A percentile compares a stretch with the other conserved stretches of the same genome.
Evolutionary conservation across 2,113 vertebrate genomes (phyloP).

Genomic region (Albula glossodonta): DNA sequence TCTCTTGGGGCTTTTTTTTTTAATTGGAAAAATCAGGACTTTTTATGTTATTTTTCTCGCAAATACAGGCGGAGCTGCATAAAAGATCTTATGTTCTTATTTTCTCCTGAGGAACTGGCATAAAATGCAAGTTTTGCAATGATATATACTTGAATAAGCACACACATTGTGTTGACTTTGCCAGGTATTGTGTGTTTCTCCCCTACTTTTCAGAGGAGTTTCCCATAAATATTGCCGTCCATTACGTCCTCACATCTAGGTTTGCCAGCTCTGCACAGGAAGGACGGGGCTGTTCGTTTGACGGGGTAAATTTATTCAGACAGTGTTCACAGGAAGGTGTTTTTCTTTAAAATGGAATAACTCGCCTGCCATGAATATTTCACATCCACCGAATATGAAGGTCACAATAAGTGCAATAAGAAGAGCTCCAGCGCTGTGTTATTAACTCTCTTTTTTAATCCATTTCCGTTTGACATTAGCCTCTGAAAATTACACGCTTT

Average conservation of each 20-base stretch:
- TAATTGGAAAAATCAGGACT: too few relatives aligned
- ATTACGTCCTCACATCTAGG: neutral
- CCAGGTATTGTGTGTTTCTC: too few relatives aligned
- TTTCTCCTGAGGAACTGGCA: too few relatives aligned
- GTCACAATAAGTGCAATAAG: constrained; percentile 6
- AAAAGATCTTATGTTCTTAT: too few relatives aligned
- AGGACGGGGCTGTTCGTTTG: neutral
- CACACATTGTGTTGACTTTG: too few relatives aligned
- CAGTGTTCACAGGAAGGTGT: neutral
- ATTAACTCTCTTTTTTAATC: constrained; percentile 30
- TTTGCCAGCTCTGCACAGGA: neutral
- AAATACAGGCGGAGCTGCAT: too few relatives aligned
- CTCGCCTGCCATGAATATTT: constrained; percentile 25
- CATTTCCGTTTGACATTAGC: constrained; percentile 27
- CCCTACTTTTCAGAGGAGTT: neutral
- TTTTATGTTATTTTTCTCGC: too few relatives aligned
- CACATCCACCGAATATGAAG: constrained; percentile 16
- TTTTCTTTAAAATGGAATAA: neutral
- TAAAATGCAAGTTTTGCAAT: too few relatives aligned
- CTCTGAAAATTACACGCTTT: constrained; percentile 31
- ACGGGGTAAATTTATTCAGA: neutral
- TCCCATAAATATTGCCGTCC: neutral
- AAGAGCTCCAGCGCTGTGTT: neutral
- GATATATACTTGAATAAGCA: too few relatives aligned
- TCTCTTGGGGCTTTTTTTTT: too few relatives aligned